Percentiles rank a stretch among this genome's conserved stretches.
phyloP scores from a whole-genome alignment of 2,888 invertebrate genomes.

The Carpatolechia fugitivella region DNA sequence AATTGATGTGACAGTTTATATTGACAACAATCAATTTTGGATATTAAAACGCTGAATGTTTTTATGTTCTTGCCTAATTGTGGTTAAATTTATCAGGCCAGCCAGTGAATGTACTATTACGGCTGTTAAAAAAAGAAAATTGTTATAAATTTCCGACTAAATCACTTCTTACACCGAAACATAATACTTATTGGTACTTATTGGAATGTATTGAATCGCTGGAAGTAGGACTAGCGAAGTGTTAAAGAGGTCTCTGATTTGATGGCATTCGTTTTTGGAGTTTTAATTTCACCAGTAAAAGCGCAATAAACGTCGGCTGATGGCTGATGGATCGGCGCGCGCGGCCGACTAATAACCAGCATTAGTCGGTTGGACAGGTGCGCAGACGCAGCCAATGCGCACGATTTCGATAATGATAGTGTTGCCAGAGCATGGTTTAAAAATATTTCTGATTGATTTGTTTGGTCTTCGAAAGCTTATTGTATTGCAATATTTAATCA shows the following conservation, averaged over 20 bases:
- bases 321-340: conserved; percentile 26
- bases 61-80: not conserved
- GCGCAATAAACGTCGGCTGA: conserved; percentile 32
- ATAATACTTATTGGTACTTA: too few species aligned
- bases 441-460: too few species aligned
- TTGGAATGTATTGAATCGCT: not conserved
- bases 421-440: not conserved
- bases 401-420: conserved; percentile 35
- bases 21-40: not conserved
- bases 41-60: not conserved
- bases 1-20: not conserved
- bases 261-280: conserved; percentile 27
- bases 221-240: not conserved
- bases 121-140: too few species aligned
- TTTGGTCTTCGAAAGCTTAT: too few species aligned
- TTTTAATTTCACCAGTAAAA: conserved; percentile 40
- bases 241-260: conserved; percentile 21
- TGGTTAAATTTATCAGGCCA: too few species aligned
- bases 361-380: conserved; percentile 39
- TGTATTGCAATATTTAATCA: too few species aligned
- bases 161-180: too few species aligned
- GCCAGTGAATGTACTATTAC: too few species aligned
- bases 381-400: conserved; percentile 19
- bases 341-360: not conserved
- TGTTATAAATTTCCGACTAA: too few species aligned